Evolutionary conservation across 2,888 invertebrate genomes (phyloP).

Genomic region (Ceratothoa steindachneri): DNA sequence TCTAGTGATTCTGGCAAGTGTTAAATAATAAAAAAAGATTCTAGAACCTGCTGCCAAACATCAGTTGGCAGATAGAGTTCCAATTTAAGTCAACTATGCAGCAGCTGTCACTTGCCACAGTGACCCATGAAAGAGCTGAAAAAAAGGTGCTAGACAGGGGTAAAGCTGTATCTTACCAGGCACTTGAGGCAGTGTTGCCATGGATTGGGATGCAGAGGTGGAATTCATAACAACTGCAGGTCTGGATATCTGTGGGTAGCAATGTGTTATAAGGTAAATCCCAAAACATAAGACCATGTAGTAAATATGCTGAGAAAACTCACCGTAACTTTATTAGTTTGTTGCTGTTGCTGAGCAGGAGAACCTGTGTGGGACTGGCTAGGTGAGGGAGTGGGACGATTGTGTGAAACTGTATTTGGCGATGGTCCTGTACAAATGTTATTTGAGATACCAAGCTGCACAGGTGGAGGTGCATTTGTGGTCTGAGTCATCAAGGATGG

Average conservation of each 20-base stretch:
- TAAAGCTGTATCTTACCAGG: too few relatives aligned
- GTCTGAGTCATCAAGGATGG: slow-evolving; percentile 27
- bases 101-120: too few relatives aligned
- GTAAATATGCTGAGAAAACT: background rate
- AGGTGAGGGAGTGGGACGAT: slow-evolving; percentile 29
- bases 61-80: background rate
- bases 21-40: too few relatives aligned
- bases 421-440: slow-evolving; percentile 30
- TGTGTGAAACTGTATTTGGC: slow-evolving; percentile 18
- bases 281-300: background rate
- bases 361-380: slow-evolving; percentile 23
- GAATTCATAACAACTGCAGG: slow-evolving; percentile 5
- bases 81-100: background rate
- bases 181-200: background rate
- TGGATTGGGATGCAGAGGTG: background rate
- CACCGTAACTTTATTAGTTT: background rate
- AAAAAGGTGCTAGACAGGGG: too few relatives aligned
- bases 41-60: too few relatives aligned
- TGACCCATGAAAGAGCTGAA: too few relatives aligned
- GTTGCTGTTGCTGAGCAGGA: slow-evolving; percentile 20
- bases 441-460: background rate
- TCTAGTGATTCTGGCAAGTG: too few relatives aligned
- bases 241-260: background rate
- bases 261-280: background rate
- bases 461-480: background rate